Conservation (phyloP, 2,797 vertebrate species). For the Pseudochirops corinnae region DNA sequence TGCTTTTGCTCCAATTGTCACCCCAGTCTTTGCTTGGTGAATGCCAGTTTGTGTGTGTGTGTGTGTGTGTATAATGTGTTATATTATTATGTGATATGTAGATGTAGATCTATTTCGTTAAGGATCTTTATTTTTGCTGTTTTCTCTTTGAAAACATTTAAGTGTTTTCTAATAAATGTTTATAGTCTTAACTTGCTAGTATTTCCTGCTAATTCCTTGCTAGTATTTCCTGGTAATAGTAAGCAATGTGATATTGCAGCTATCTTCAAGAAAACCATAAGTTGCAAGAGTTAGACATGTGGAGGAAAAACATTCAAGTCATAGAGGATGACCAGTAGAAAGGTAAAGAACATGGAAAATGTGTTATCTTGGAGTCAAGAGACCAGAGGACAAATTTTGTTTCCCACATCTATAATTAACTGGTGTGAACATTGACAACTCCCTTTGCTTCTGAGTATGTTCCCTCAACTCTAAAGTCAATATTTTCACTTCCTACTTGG, state of each 20-base stretch:
- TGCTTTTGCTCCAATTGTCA: background rate
- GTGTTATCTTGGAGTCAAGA: background rate
- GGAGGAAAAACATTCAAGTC: background rate
- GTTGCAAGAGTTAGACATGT: background rate
- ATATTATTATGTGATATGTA: too few species aligned
- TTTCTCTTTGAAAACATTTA: background rate
- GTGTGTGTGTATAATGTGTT: background rate
- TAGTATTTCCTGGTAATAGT: background rate
- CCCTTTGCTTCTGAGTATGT: background rate
- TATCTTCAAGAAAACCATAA: background rate
- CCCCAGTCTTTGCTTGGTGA: background rate
- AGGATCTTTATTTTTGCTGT: background rate
- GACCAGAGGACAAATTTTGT: background rate
- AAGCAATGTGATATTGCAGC: background rate
- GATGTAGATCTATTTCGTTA: too few species aligned
- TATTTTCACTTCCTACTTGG: background rate
- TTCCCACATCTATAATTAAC: background rate
- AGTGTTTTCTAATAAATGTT: background rate
- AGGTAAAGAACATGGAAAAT: background rate
- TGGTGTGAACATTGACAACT: background rate
- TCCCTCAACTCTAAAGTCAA: background rate
- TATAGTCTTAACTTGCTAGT: background rate
- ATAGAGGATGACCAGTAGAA: background rate
- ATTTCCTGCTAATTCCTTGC: background rate
- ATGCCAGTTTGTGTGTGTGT: background rate